Base-by-base conservation (phyloP, 2,888 invertebrate species). In the Watsonalla binaria region DNA sequence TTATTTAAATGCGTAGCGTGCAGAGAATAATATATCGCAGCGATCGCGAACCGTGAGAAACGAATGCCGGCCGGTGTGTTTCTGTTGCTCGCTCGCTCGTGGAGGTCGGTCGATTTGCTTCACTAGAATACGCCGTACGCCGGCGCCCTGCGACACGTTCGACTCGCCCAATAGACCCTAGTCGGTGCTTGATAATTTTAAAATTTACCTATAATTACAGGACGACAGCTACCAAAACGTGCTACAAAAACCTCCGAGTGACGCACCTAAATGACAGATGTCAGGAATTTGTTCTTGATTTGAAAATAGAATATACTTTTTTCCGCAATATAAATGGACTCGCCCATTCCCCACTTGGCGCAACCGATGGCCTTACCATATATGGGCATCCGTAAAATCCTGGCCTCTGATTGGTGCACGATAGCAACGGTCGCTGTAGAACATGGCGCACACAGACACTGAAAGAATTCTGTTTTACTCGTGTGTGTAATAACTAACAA, bases 311-410 rank as follows among this genome's bases (percentile, higher is more conserved):
- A 82, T 68, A 59, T 56, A 61, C 69, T 74, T 72, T 75, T 75
- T 72, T 77, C 78, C 74, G 74, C 67, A 68, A 63, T 65, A 70
- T 65, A 63, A 74, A 72, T 86, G 77, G 84, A 84, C 83, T 86
- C 85, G 90, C 88, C 90, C 84, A 88, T 88, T 85, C 86, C 82
- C 79, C 83, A 78, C 83, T 84, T 76, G 70, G 72, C 75, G 76
- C 81, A 82, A 91, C 91, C 91, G 92, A 91, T 93, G 92, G 92
- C 92, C 92, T 94, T 93, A 93, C 95, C 95, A 93, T 95, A 95
- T 95, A 95, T 94, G 95, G 95, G 93, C 94, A 95, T 94, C 93
- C 92, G 93, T 93, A 92, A 92, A 92, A 92, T 91, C 80, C 86
- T 78, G 92, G 75, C 70, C 79, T 86, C 82, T 90, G 92, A 95